Base-by-base conservation (phyloP, 2,113 vertebrate genomes). In the Pandion haliaetus region DNA sequence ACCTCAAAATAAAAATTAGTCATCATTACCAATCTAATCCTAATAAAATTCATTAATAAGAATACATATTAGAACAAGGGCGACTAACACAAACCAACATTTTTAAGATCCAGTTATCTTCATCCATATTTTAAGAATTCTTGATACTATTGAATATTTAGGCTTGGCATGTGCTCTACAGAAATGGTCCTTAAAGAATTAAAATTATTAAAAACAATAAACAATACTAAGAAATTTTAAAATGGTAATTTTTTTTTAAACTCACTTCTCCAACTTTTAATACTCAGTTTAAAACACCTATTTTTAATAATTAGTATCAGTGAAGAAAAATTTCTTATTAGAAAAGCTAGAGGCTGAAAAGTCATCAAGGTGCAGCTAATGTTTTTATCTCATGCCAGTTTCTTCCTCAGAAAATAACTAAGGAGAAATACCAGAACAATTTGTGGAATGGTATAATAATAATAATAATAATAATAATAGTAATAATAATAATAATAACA, bases 1-100 rank as follows among this genome's bases (percentile, higher is more conserved):
- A 86, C 38, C 71, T 89, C 63, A 87, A 95, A 95, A 95, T 26
- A 91, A 95, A 94, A 92, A 88, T 44, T 42, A 76, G 55, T 72
- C 32, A 90, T 90, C 34, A 59, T 87, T 94, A 94, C 45, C 80
- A 47, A 40, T 63, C 55, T 87, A 87, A 58, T 59, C 36, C 6
- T 74, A 92, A 84, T 34, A 2, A 34, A 63, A 94, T 82, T 83
- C n/a, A 85, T 62, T 72, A 57, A 50, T 49, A 65, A 82, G 14
- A 61, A 84, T 85, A 71, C 32, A 38, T 77, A 40, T 38, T 62
- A 92, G 65, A 87, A 58, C 31, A 26, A 62, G 20, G 93, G 73
- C 8, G 2, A 70, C 15, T 79, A 61, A 59, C 49, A 21, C 8
- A 52, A 85, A 65, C 3, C 26, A 61, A 55, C 10, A 42, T 15